Evolutionary conservation across 2,797 vertebrate genomes (phyloP).

Genomic region (Malurus splendens): DNA sequence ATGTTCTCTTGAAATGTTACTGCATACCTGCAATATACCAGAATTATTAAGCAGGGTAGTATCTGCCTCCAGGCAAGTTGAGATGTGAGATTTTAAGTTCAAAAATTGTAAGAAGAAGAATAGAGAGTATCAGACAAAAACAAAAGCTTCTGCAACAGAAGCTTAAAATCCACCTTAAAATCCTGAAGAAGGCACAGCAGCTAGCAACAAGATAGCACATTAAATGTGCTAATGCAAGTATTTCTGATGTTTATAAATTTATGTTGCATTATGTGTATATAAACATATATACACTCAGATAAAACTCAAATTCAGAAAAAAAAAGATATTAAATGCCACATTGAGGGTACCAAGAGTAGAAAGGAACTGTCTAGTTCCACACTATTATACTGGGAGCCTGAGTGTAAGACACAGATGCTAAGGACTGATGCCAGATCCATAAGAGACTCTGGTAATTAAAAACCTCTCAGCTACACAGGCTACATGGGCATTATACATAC

Average conservation of each 20-base stretch:
- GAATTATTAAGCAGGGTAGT: not conserved
- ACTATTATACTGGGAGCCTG: not conserved
- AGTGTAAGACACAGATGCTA: not conserved
- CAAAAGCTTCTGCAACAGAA: not conserved
- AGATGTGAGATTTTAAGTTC: not conserved
- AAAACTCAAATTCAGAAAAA: not conserved
- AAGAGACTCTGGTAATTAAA: not conserved
- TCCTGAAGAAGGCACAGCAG: not conserved
- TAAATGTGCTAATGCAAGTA: not conserved
- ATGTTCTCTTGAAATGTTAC: not conserved
- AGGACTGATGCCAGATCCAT: not conserved
- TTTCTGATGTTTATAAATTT: not conserved
- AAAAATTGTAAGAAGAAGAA: not conserved
- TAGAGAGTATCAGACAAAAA: not conserved
- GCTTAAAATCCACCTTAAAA: not conserved
- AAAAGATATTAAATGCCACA: not conserved
- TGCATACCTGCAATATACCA: not conserved
- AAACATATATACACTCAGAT: not conserved
- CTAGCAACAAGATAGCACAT: not conserved
- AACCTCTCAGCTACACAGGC: not conserved
- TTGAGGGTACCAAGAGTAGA: not conserved
- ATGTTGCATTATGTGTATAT: not conserved
- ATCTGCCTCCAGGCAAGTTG: not conserved
- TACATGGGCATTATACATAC: fast-evolving
- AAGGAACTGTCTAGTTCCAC: not conserved